Evolutionary conservation across 2,888 invertebrate species (phyloP).

Genomic region (Himalopsyche kuldschensis): DNA sequence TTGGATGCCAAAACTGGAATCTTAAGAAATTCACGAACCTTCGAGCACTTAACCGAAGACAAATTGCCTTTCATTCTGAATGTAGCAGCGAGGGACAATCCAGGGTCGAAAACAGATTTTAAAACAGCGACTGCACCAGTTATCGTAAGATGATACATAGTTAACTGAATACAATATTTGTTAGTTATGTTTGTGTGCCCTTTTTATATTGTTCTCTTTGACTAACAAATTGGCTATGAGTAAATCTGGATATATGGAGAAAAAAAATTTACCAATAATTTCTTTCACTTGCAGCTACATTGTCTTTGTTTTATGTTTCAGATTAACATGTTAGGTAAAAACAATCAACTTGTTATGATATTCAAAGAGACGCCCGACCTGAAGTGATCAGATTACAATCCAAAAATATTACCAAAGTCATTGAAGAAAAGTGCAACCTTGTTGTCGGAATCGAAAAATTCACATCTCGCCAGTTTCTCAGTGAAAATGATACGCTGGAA

Average conservation of each 20-base stretch:
- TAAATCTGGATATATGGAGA: no score
- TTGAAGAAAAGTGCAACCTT: constrained; percentile 74
- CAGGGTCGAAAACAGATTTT: constrained; percentile 63
- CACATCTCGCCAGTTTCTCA: constrained; percentile 73
- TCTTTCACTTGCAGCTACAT: no score
- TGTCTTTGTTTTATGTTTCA: constrained; percentile 48
- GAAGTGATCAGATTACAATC: constrained; percentile 64
- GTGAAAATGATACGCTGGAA: constrained; percentile 75
- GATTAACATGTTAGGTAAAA: constrained; percentile 77
- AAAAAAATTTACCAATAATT: no score
- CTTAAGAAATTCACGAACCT: constrained; percentile 71
- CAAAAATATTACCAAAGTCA: constrained; percentile 57
- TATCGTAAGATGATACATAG: constrained; percentile 56
- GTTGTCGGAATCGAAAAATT: constrained; percentile 82
- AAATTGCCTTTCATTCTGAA: constrained; percentile 74
- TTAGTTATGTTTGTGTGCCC: no score
- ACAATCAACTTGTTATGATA: constrained; percentile 76
- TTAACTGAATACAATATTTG: no score
- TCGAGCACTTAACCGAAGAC: constrained; percentile 66
- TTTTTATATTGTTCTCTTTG: no score
- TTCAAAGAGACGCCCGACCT: constrained; percentile 75
- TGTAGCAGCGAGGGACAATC: constrained; percentile 75
- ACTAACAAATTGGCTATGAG: no score
- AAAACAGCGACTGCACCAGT: constrained; percentile 67
- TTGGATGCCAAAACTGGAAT: constrained; percentile 76